phyloP scores from a whole-genome alignment of 2,113 vertebrate genomes.

The Platichthys flesus region DNA sequence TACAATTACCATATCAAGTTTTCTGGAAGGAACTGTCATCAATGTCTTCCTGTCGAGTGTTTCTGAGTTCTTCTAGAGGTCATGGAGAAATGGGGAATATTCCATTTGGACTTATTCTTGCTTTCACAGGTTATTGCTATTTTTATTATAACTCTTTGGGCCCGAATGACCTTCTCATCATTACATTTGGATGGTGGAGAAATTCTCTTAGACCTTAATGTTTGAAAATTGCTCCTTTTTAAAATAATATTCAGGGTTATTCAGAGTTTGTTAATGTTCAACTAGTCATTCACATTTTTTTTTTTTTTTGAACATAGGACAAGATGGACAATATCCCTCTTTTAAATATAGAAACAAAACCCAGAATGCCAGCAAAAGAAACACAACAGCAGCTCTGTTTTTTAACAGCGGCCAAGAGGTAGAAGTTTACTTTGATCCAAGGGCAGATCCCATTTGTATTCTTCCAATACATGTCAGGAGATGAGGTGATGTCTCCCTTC shows the following conservation, averaged over 20 bases:
- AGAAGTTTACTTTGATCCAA: background rate
- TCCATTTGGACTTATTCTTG: no score
- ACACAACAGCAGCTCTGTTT: background rate
- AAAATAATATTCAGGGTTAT: no score
- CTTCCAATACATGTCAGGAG: conserved; percentile 26
- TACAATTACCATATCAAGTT: background rate
- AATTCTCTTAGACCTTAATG: background rate
- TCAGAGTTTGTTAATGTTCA: background rate
- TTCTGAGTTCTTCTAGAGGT: background rate
- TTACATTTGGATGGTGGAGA: background rate
- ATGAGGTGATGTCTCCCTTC: conserved; percentile 33
- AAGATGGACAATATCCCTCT: no score
- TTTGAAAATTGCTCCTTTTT: background rate
- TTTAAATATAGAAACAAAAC: no score
- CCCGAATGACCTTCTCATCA: background rate
- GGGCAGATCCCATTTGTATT: conserved; percentile 36
- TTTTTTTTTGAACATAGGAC: no score
- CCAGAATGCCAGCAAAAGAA: background rate
- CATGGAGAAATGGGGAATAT: no score
- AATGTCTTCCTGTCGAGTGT: no score
- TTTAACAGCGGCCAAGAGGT: background rate
- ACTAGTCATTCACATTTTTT: no score
- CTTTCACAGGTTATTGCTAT: background rate
- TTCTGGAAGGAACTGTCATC: background rate
- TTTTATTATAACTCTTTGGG: no score